These are phyloP conservation scores for Leptodactylus fuscus DNA, from an alignment of 2,113 vertebrate genomes.

Conservation along the genomic window DNA sequence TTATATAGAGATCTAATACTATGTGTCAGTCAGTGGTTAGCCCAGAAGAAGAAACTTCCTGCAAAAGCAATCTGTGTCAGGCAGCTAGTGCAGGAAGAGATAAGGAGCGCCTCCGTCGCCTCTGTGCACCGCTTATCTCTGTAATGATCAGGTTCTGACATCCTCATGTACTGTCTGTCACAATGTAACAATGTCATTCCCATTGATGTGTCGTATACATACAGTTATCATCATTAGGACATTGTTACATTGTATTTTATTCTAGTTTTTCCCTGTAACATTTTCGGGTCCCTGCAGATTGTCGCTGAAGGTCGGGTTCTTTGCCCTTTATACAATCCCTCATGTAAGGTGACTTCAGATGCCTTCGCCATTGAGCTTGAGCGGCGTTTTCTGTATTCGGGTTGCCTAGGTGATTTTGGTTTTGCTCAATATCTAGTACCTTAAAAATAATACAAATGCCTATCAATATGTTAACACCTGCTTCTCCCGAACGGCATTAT, in stretches of 20 bases:
- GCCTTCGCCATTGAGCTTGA: not conserved
- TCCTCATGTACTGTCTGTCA: not conserved
- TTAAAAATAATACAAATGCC: slow-evolving; percentile 28
- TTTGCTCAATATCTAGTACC: slow-evolving; percentile 35
- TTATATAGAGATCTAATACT: too few species aligned
- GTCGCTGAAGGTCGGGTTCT: not conserved
- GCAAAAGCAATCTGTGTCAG: not conserved
- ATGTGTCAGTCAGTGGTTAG: not conserved
- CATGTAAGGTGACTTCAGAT: not conserved
- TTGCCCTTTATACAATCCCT: not conserved
- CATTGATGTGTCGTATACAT: too few species aligned
- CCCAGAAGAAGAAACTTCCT: not conserved
- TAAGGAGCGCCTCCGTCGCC: not conserved
- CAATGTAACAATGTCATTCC: too few species aligned
- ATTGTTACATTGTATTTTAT: not conserved
- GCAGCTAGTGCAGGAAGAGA: not conserved
- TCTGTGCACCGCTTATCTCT: not conserved
- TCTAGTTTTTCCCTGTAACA: not conserved
- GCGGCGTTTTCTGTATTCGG: not conserved
- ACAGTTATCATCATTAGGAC: too few species aligned
- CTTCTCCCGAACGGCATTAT: not conserved
- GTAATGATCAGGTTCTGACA: not conserved
- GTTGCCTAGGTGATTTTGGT: slow-evolving; percentile 41
- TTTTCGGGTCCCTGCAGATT: not conserved
- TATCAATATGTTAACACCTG: slow-evolving; percentile 10